A percentile compares a stretch with the other conserved stretches of the same genome.
These are phyloP conservation scores for Anthonomus grandis DNA, from an alignment of 1,140 invertebrate genomes.

Conservation along the genomic window DNA sequence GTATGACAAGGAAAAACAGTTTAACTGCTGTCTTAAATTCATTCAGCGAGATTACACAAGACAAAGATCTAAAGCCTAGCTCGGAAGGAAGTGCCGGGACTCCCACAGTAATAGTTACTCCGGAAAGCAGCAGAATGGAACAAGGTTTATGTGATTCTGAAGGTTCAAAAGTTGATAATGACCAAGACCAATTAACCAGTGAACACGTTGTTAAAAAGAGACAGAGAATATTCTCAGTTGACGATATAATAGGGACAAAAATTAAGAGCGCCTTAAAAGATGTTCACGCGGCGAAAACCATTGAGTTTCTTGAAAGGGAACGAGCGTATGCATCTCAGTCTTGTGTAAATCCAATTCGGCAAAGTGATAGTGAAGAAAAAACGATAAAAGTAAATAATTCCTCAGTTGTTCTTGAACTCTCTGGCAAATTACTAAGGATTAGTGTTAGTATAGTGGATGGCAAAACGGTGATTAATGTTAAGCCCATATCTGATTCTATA, in stretches of 20 bases:
- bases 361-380: slow-evolving; percentile 1
- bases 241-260: slow-evolving; percentile 38
- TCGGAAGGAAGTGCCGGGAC: too few species aligned
- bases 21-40: too few species aligned
- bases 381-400: slow-evolving; percentile 32
- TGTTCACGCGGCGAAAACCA: not conserved
- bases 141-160: not conserved
- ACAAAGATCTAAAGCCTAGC: too few species aligned
- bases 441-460: slow-evolving; percentile 37
- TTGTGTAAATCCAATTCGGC: not conserved
- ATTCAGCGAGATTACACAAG: too few species aligned
- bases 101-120: too few species aligned
- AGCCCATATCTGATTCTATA: slow-evolving; percentile 29
- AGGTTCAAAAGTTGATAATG: too few species aligned
- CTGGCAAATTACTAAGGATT: slow-evolving; percentile 41
- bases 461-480: slow-evolving; percentile 41
- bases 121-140: not conserved
- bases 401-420: slow-evolving; percentile 38
- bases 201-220: slow-evolving; percentile 1
- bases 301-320: slow-evolving; percentile 23
- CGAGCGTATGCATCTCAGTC: slow-evolving; percentile 14
- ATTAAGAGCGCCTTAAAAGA: too few species aligned
- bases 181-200: too few species aligned
- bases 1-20: too few species aligned
- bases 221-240: slow-evolving; percentile 39